These are phyloP conservation scores for Sussaba pulchella DNA, from an alignment of 2,888 invertebrate genomes.

Conservation along the genomic window DNA sequence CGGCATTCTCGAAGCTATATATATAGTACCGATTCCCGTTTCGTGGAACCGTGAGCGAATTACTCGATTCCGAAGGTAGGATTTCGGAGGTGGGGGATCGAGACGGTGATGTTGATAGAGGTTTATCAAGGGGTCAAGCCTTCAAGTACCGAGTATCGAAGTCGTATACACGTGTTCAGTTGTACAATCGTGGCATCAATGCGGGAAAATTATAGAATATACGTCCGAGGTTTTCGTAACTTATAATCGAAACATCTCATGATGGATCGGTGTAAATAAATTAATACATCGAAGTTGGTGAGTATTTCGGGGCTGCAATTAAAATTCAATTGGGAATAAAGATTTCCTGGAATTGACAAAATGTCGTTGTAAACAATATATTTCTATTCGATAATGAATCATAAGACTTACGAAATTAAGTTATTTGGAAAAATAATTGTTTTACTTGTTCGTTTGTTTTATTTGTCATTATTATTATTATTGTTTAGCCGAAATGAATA, in stretches of 20 bases:
- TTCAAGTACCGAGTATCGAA: neutral
- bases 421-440: neutral
- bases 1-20: constrained; percentile 41
- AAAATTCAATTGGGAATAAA: too few species aligned
- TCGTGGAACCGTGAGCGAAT: constrained; percentile 47
- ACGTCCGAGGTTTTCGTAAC: neutral
- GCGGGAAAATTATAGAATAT: neutral
- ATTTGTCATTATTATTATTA: too few species aligned
- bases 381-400: too few species aligned
- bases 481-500: too few species aligned
- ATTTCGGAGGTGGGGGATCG: constrained; percentile 3
- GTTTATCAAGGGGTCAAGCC: constrained; percentile 29
- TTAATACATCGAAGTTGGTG: too few species aligned
- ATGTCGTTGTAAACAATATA: too few species aligned
- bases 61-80: constrained; percentile 35
- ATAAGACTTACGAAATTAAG: too few species aligned
- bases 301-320: too few species aligned
- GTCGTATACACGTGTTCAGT: neutral
- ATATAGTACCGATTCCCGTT: constrained; percentile 27
- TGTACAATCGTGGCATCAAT: neutral
- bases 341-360: too few species aligned
- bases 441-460: neutral
- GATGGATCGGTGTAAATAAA: too few species aligned
- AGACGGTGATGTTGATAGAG: neutral
- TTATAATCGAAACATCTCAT: neutral